Evolutionary conservation across 2,888 invertebrate genomes (phyloP).

Genomic region (Tortricodes alternella): DNA sequence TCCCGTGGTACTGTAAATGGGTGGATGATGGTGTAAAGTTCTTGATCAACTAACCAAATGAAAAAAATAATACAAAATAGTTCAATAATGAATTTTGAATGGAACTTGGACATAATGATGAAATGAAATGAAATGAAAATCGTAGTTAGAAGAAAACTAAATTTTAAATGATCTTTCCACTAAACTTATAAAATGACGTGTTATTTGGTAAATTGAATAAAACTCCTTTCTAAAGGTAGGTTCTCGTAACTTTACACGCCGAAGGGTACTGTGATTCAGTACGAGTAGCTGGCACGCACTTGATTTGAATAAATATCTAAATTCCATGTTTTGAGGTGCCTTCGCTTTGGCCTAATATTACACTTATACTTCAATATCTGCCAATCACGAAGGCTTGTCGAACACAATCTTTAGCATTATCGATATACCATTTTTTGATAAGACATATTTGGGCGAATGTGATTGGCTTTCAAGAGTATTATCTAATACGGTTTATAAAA

Average conservation of each 20-base stretch:
- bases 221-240: background rate
- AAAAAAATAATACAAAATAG: too few species aligned
- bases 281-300: slow-evolving; percentile 12
- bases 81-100: too few species aligned
- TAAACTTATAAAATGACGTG: too few species aligned
- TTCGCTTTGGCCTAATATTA: slow-evolving; percentile 11
- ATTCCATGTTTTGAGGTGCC: slow-evolving; percentile 23
- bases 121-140: too few species aligned
- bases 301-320: slow-evolving; percentile 26
- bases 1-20: too few species aligned
- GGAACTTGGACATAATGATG: too few species aligned
- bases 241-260: slow-evolving; percentile 5
- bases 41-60: too few species aligned
- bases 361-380: slow-evolving; percentile 17
- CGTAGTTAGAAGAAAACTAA: too few species aligned
- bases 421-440: background rate
- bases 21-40: too few species aligned
- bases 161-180: too few species aligned
- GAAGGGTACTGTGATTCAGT: background rate
- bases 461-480: too few species aligned
- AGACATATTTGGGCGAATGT: background rate
- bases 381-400: slow-evolving; percentile 7
- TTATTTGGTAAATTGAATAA: too few species aligned
- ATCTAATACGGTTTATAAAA: background rate
- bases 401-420: slow-evolving; percentile 5